phyloP scores from a whole-genome alignment of 1,140 invertebrate species.

The Lepidurus packardi region DNA sequence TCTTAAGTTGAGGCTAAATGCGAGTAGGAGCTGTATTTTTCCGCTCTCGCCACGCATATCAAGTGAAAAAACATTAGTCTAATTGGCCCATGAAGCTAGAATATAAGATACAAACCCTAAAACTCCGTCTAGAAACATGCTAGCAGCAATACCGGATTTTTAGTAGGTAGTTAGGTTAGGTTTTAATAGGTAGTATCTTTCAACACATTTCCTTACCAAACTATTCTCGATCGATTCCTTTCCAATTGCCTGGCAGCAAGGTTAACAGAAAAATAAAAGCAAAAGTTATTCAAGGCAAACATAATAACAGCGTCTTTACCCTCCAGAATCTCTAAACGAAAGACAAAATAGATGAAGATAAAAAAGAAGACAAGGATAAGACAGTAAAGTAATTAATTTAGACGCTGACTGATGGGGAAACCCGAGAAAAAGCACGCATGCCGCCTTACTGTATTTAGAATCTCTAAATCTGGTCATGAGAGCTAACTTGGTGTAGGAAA shows the following conservation, averaged over 20 bases:
- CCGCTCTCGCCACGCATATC: background rate
- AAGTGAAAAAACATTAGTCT: slow-evolving; percentile 11
- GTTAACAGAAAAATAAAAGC: too few relatives aligned
- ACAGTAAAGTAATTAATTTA: background rate
- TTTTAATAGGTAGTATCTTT: too few relatives aligned
- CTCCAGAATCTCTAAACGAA: background rate
- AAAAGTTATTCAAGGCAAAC: too few relatives aligned
- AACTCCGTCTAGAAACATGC: background rate
- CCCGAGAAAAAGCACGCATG: slow-evolving; percentile 1
- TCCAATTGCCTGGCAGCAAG: too few relatives aligned
- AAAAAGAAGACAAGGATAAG: background rate
- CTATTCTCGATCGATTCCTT: too few relatives aligned
- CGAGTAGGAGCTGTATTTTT: background rate
- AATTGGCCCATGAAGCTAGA: background rate
- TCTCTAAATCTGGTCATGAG: background rate
- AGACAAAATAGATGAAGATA: background rate
- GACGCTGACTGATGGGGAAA: background rate
- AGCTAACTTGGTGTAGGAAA: background rate
- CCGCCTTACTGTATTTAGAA: background rate
- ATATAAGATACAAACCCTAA: background rate
- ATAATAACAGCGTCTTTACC: too few relatives aligned
- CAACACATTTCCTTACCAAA: too few relatives aligned
- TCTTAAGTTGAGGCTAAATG: background rate
- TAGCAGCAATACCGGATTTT: background rate
- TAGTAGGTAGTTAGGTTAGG: too few relatives aligned